Evolutionary conservation across 1,140 invertebrate genomes (phyloP), one percentile per base, ranked within the genome.

Genomic region (Drosophila willistoni): DNA sequence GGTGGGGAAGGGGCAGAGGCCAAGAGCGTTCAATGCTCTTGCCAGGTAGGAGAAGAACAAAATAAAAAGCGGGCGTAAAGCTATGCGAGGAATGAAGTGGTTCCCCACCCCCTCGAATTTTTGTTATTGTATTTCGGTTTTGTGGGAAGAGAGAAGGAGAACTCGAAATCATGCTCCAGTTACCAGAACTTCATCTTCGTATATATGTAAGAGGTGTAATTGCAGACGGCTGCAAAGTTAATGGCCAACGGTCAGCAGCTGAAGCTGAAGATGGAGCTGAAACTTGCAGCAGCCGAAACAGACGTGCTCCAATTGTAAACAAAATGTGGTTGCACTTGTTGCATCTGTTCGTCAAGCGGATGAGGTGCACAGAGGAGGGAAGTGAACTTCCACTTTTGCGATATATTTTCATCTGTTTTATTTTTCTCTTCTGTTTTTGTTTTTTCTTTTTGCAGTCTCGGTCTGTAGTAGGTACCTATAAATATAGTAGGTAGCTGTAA

Each of bases 221-320:
- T 69, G 59, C 57, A 67, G 57, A 85, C 73, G 67, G 65, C 79
- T 71, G 78, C 66, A 76, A 79, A 74, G 68, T 82, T 82, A 79
- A 86, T 87, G 67, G 76, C 66, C 69, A 68, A 44, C 63, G 82
- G 83, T 79, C 83, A 87, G 76, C 77, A 79, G 73, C 81, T 75
- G 78, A 71, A 71, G 77, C 7, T 47, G 44, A 9, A 51, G 17
- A 17, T 22, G 44, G 17, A 47, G 64, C 73, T 74, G 51, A 72
- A 74, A 73, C 81, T 78, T 70, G 66, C 73, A 75, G 54, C 81
- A 78, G 77, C 82, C 81, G 78, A 85, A 82, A 86, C 83, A 86
- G 75, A 86, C 82, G 83, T 86, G 82, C 83, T 87, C 64, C 83
- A 87, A 86, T 82, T 86, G 83, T 86, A 86, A 86, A 86, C 83